These are phyloP conservation scores for Engystomops pustulosus DNA, from an alignment of 2,113 vertebrate genomes.

Conservation along the genomic window DNA sequence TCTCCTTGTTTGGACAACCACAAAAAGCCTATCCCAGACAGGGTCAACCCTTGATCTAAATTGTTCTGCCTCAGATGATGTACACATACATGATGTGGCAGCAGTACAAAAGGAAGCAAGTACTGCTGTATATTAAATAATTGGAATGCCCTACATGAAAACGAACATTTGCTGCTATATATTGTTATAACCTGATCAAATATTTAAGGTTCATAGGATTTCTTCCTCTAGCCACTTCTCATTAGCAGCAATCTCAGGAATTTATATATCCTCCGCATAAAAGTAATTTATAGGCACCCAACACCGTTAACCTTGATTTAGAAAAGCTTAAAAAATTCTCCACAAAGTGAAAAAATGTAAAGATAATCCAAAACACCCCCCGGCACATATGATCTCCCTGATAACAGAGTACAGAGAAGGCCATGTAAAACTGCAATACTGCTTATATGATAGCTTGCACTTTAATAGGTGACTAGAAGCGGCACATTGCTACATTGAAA, in stretches of 20 bases:
- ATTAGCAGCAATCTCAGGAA: too few species aligned
- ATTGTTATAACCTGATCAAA: too few species aligned
- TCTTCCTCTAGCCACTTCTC: too few species aligned
- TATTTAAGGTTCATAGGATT: too few species aligned
- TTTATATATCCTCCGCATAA: neutral
- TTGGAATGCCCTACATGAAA: neutral
- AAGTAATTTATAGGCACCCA: neutral
- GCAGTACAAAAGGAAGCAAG: neutral
- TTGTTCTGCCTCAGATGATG: neutral
- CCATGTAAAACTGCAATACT: neutral
- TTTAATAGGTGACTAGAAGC: neutral
- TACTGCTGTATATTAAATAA: neutral
- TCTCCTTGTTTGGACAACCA: neutral
- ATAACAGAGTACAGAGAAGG: neutral
- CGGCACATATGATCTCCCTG: neutral
- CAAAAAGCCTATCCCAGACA: neutral
- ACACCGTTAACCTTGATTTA: neutral
- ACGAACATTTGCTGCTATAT: neutral
- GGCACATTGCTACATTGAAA: neutral
- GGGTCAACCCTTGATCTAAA: neutral
- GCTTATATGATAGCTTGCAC: neutral
- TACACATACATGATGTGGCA: neutral
- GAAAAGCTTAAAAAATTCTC: neutral
- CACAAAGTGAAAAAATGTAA: too few species aligned
- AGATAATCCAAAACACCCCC: neutral